These are phyloP conservation scores for Amphipyra tragopoginis DNA, from an alignment of 2,888 invertebrate genomes.

Conservation along the genomic window DNA sequence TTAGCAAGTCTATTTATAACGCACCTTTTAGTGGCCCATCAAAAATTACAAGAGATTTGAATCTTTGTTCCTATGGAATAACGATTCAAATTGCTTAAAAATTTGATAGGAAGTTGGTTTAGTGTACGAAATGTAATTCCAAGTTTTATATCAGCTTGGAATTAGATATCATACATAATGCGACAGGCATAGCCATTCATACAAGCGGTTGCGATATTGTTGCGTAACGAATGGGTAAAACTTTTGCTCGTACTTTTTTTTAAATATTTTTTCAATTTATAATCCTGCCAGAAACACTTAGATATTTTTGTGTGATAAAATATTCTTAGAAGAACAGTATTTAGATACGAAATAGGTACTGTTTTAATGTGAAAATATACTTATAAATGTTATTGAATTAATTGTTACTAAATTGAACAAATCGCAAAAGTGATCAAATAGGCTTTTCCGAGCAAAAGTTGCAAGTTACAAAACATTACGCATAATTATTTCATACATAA, in stretches of 20 bases:
- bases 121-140: constrained; percentile 1
- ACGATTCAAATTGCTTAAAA: constrained; percentile 19
- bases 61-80: not conserved
- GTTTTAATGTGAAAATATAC: no score
- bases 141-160: not conserved
- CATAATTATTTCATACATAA: constrained; percentile 10
- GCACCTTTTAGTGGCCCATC: not conserved
- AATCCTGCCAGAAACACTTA: no score
- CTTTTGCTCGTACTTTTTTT: constrained; percentile 6
- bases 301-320: no score
- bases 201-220: constrained; percentile 27
- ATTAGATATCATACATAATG: constrained; percentile 5
- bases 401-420: not conserved
- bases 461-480: constrained; percentile 19
- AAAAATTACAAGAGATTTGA: constrained; percentile 1
- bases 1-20: not conserved
- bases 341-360: no score
- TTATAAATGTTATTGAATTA: no score
- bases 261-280: no score
- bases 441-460: constrained; percentile 12
- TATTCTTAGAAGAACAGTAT: no score
- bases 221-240: constrained; percentile 6
- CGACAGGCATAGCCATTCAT: constrained; percentile 20
- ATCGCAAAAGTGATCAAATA: not conserved
- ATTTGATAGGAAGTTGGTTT: not conserved